Percentiles rank a stretch among this genome's conserved stretches.
phyloP scores from a whole-genome alignment of 1,140 invertebrate species.

The Brachionus sp. region DNA sequence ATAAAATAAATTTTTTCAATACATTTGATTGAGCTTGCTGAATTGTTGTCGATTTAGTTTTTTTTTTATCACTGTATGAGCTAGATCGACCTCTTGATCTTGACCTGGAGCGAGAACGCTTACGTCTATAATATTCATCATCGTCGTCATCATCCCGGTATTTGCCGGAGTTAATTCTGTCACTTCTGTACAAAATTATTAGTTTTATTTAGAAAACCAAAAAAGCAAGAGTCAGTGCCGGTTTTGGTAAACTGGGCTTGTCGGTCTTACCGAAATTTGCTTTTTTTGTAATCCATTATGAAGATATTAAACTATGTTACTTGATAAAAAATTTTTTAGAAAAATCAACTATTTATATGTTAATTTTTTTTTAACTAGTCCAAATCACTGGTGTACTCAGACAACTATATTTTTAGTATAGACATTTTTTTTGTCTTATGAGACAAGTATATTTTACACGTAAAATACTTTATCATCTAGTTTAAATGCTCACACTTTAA shows the following conservation, averaged over 20 bases:
- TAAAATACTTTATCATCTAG: neutral
- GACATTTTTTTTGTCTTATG: neutral
- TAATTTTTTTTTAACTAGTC: neutral
- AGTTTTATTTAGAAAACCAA: slow-evolving; percentile 3
- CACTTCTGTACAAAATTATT: slow-evolving; percentile 37
- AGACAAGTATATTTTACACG: neutral
- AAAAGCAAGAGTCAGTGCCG: neutral
- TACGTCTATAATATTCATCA: neutral
- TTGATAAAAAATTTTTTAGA: neutral
- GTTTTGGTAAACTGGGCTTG: neutral
- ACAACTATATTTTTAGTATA: neutral
- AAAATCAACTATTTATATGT: slow-evolving; percentile 14
- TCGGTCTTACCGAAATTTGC: slow-evolving; percentile 33
- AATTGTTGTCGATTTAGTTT: neutral
- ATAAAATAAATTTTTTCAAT: neutral
- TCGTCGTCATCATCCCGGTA: slow-evolving; percentile 8
- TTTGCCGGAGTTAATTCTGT: neutral
- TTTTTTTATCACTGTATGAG: neutral
- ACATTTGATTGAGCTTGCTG: neutral
- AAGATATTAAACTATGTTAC: neutral
- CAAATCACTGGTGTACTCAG: neutral
- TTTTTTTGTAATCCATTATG: slow-evolving; percentile 35
- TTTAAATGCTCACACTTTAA: neutral
- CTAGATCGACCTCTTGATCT: neutral
- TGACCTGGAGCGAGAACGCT: neutral